Conservation (phyloP, 37 sponge, comb jelly and placozoan species). For the Cladorhizidae sp. region DNA sequence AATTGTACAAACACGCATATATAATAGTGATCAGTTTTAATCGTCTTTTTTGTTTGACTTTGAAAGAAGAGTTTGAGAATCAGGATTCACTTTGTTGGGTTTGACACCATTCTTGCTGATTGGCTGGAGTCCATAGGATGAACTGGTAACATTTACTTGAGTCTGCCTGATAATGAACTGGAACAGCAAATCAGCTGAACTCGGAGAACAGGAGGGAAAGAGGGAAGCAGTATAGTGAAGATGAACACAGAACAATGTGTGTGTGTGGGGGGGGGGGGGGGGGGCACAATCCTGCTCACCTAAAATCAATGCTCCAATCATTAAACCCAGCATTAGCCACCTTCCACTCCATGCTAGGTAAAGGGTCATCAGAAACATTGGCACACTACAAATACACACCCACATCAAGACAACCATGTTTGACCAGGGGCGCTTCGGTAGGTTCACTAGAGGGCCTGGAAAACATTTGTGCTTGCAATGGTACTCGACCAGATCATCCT, state of each 20-base stretch:
- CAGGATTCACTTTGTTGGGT: background rate
- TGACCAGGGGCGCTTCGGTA: constrained; percentile 49
- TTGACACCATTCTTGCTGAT: background rate
- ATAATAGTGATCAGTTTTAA: background rate
- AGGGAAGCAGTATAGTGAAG: too few species aligned
- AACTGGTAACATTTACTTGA: background rate
- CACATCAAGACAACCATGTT: constrained; percentile 58
- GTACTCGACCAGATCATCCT: constrained; percentile 78
- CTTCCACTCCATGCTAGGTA: constrained; percentile 54
- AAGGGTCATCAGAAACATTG: constrained; percentile 11
- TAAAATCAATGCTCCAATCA: constrained; percentile 21
- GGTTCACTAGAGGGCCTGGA: constrained; percentile 14
- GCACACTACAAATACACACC: constrained; percentile 51
- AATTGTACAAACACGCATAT: background rate
- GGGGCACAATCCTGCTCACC: constrained; percentile 3
- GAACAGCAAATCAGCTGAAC: constrained; percentile 42
- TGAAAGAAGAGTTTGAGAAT: background rate
- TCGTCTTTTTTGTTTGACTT: background rate
- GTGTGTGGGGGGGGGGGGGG: too few species aligned
- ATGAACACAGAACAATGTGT: too few species aligned
- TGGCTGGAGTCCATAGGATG: constrained; percentile 14
- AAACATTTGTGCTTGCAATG: constrained; percentile 52
- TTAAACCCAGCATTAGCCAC: constrained; percentile 47
- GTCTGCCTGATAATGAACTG: constrained; percentile 40
- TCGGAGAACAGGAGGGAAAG: background rate